Conservation (phyloP, 2,113 vertebrate species). For the Pan paniscus region DNA sequence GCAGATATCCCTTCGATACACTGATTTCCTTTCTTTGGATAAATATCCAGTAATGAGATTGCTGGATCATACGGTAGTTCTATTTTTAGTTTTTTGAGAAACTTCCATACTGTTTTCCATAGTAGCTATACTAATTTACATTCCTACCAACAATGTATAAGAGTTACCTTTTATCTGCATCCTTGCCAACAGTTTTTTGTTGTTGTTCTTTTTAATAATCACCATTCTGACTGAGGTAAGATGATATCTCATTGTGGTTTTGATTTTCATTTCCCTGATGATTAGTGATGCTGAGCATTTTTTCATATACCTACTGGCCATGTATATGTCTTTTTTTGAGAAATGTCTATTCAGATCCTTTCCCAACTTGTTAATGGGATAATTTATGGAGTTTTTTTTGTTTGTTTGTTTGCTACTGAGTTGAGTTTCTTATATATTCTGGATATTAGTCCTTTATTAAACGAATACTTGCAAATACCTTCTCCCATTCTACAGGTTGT, state of each 20-base stretch:
- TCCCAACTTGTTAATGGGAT: background rate
- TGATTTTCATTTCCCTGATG: background rate
- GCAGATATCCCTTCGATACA: background rate
- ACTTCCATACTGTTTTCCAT: background rate
- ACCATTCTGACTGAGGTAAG: background rate
- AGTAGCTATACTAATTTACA: background rate
- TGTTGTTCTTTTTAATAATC: background rate
- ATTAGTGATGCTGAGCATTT: background rate
- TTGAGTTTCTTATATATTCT: background rate
- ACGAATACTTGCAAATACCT: background rate
- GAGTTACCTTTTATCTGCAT: background rate
- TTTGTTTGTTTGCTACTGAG: background rate
- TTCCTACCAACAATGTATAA: background rate
- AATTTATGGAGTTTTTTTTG: background rate
- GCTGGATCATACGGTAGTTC: background rate
- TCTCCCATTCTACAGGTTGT: background rate
- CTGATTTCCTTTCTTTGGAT: background rate
- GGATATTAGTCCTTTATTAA: background rate
- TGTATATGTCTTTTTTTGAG: background rate
- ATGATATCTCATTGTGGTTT: background rate
- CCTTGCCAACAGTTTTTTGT: background rate
- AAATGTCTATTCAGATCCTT: background rate
- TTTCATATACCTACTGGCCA: background rate
- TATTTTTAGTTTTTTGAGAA: background rate
- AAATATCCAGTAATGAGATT: background rate